These are phyloP conservation scores for Nyctalus aviator DNA, from an alignment of 2,797 vertebrate genomes.

Conservation along the genomic window DNA sequence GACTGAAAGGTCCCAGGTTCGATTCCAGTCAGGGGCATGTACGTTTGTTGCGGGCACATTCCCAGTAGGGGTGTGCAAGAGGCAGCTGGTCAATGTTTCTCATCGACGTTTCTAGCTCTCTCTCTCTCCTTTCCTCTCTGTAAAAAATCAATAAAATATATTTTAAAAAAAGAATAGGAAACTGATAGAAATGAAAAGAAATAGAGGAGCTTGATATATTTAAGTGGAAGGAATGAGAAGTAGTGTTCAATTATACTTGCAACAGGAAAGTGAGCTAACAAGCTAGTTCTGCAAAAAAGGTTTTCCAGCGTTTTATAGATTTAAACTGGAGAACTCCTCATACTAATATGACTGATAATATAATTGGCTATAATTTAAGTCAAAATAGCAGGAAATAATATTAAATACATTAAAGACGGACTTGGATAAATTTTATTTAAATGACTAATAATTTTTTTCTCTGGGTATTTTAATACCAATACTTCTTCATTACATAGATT, in stretches of 20 bases:
- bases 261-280: not conserved
- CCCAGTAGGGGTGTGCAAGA: too few relatives aligned
- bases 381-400: constrained; percentile 76
- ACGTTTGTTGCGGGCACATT: too few relatives aligned
- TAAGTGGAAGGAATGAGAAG: not conserved
- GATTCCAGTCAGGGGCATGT: too few relatives aligned
- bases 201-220: not conserved
- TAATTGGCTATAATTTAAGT: constrained; percentile 49
- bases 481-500: not conserved
- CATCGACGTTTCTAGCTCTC: too few relatives aligned
- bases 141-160: too few relatives aligned
- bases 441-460: constrained; percentile 8
- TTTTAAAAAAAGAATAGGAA: not conserved
- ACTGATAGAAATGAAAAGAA: not conserved
- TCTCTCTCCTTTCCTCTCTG: too few relatives aligned
- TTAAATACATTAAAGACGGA: constrained; percentile 73
- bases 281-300: constrained; percentile 44
- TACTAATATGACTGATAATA: constrained; percentile 60
- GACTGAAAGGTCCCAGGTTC: too few relatives aligned
- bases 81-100: too few relatives aligned
- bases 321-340: constrained; percentile 72
- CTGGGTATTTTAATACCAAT: constrained; percentile 1
- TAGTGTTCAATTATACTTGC: not conserved
- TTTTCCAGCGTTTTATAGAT: constrained; percentile 78
- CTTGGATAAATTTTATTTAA: not conserved